These are phyloP conservation scores for Apotomis capreana DNA, from an alignment of 2,888 invertebrate genomes.

Conservation along the genomic window DNA sequence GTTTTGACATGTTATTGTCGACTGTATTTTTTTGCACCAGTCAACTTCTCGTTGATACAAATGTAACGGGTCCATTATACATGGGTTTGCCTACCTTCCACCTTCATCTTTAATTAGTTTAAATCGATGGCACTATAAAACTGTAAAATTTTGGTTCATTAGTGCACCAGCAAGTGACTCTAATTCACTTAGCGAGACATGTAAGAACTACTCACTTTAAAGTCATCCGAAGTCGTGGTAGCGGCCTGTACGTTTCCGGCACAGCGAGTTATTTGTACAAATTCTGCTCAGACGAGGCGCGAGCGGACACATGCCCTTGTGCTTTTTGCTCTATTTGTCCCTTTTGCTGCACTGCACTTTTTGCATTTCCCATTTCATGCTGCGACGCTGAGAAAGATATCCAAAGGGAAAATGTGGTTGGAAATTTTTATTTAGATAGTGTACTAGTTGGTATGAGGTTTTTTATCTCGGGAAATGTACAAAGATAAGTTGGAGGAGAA, in stretches of 20 bases:
- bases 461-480: conserved; percentile 27
- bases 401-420: conserved; percentile 38
- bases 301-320: conserved; percentile 58
- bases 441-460: conserved; percentile 31
- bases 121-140: too few relatives aligned
- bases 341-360: conserved; percentile 46
- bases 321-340: conserved; percentile 51
- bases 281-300: conserved; percentile 60
- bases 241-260: conserved; percentile 56
- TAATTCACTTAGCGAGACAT: too few relatives aligned
- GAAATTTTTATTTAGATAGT: conserved; percentile 30
- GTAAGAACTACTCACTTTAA: neutral
- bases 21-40: too few relatives aligned
- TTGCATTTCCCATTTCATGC: conserved; percentile 46
- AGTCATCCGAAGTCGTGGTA: conserved; percentile 23
- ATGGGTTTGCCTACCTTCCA: too few relatives aligned
- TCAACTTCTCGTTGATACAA: too few relatives aligned
- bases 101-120: too few relatives aligned
- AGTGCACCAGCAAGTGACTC: too few relatives aligned
- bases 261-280: conserved; percentile 62
- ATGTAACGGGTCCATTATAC: too few relatives aligned
- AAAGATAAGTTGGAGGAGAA: conserved; percentile 20
- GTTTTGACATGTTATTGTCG: too few relatives aligned
- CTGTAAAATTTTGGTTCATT: too few relatives aligned
- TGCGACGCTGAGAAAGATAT: conserved; percentile 43